These are phyloP conservation scores for Incurvaria masculella DNA, from an alignment of 2,888 invertebrate species.

Conservation along the genomic window DNA sequence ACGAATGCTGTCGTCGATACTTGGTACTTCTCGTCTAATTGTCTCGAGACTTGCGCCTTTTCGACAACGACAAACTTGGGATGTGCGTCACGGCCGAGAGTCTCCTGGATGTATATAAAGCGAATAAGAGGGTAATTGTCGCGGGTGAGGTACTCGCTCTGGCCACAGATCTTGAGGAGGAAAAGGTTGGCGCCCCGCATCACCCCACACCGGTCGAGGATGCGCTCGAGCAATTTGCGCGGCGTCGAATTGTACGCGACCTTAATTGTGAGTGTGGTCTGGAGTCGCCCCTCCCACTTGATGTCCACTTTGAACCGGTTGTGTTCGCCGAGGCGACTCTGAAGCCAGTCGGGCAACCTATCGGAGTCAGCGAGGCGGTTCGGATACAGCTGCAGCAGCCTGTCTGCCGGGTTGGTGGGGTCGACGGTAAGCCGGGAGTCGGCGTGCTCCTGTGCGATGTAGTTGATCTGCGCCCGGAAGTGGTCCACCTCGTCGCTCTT, in stretches of 20 bases:
- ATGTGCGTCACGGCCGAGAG: background rate
- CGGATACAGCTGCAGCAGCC: background rate
- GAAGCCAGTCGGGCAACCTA: background rate
- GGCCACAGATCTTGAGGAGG: background rate
- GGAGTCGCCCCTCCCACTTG: background rate
- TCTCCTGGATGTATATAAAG: background rate
- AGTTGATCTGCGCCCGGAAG: background rate
- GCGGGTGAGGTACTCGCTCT: background rate
- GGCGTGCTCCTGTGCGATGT: background rate
- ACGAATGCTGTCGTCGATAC: constrained; percentile 56
- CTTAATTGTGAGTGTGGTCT: background rate
- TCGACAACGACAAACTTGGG: background rate
- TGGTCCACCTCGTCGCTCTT: background rate
- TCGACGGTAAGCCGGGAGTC: background rate
- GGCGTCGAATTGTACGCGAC: background rate
- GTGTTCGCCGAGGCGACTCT: background rate
- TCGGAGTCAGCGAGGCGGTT: background rate
- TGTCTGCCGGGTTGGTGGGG: background rate
- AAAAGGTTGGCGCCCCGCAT: background rate
- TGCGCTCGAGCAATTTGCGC: background rate
- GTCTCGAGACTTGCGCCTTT: background rate
- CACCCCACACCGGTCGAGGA: background rate
- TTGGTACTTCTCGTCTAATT: background rate
- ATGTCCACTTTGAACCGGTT: background rate
- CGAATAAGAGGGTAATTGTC: background rate